phyloP scores from a whole-genome alignment of 2,888 invertebrate genomes.

The Deilephila porcellus region DNA sequence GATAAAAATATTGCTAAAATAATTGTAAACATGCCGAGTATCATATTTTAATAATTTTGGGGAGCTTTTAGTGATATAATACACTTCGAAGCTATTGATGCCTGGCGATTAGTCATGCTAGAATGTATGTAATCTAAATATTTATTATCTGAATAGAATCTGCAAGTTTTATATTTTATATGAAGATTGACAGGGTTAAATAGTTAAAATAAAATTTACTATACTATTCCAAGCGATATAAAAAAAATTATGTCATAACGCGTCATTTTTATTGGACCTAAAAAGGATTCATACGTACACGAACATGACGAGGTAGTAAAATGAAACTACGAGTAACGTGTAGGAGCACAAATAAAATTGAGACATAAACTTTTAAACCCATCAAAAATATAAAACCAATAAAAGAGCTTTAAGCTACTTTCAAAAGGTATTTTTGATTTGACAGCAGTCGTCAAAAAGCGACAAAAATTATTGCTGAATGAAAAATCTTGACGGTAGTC shows the following conservation, averaged over 20 bases:
- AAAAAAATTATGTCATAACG: slow-evolving; percentile 22
- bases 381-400: neutral
- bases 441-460: neutral
- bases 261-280: slow-evolving; percentile 6
- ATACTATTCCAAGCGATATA: neutral
- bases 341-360: neutral
- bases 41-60: no score
- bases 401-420: neutral
- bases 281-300: slow-evolving; percentile 1
- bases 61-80: no score
- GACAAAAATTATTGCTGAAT: neutral
- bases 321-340: neutral
- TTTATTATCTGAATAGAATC: no score
- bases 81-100: no score
- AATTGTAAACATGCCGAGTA: no score
- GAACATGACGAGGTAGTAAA: slow-evolving; percentile 2
- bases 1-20: no score
- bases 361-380: neutral
- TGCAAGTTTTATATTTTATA: no score
- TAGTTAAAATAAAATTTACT: slow-evolving; percentile 3
- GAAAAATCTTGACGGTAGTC: neutral
- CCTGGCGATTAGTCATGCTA: no score
- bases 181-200: neutral
- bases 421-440: neutral
- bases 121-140: no score